Base-by-base conservation (phyloP, 2,797 vertebrate species). In the Neostethus bicornis region DNA sequence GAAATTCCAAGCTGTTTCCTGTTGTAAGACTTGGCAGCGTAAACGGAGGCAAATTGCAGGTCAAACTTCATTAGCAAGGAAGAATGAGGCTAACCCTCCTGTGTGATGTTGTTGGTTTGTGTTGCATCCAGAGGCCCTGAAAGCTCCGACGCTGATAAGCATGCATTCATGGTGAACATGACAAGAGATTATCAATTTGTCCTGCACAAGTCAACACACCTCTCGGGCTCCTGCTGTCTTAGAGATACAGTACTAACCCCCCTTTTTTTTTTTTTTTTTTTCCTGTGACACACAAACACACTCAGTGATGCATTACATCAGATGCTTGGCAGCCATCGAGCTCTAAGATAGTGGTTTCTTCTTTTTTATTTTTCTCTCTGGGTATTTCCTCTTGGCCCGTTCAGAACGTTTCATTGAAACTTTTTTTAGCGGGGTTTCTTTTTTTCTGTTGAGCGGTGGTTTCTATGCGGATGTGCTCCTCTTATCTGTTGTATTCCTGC, bases 141-240 rank as follows among this genome's bases (percentile, higher is more conserved):
- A 29, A 20, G 66, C 77, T 44, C 53, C 31, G 0, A 47, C 7
- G 41, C 80, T 87, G 87, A 90, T 89, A 89, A 87, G 75, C 77
- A 61, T 1, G 37, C 65, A 46, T 69, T 79, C 61, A 38, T 51
- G 70, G 71, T 19, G 58, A 82, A 84, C 73, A 60, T 2, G 70
- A 71, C 72, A 68, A 71, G 80, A 62, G 75, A 80, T 88, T 85
- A 85, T 82, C 84, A 39, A 75, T 28, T 39, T 43, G 25, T 35
- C 32, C 61, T 77, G 71, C 54, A 32, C 58, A 45, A 34, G 46
- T 60, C 51, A 41, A 29, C 56, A 58, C 54, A 51, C 68, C 50
- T 34, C 50, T 31, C n/a, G 51, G 57, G 72, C 63, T 74, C 73
- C 70, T 75, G 79, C 60, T 72, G 79, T 73, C 73, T 66, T 56